These are phyloP conservation scores for Drosophila sproati DNA, from an alignment of 1,140 invertebrate species.

Conservation along the genomic window DNA sequence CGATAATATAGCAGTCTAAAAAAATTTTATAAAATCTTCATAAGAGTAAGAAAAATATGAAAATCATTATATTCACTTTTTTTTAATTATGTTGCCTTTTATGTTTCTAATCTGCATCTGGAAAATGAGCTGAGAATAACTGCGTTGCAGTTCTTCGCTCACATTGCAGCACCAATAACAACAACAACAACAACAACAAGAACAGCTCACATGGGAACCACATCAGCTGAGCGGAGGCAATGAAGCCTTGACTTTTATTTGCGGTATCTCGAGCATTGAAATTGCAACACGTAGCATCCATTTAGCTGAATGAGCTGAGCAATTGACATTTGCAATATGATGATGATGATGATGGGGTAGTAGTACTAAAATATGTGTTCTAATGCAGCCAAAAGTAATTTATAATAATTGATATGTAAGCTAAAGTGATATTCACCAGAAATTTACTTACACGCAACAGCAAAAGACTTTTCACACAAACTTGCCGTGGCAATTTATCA, in stretches of 20 bases:
- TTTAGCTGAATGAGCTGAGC: constrained; percentile 56
- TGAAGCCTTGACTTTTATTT: constrained; percentile 53
- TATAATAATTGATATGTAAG: too few species aligned
- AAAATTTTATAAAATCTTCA: background rate
- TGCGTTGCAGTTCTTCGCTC: background rate
- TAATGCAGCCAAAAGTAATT: background rate
- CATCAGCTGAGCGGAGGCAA: background rate
- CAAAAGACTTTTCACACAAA: constrained; percentile 45
- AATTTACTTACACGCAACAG: constrained; percentile 23
- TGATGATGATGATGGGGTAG: background rate
- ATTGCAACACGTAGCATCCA: constrained; percentile 66
- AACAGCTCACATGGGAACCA: constrained; percentile 43
- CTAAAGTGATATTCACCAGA: constrained; percentile 1
- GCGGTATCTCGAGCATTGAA: constrained; percentile 45
- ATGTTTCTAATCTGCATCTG: constrained; percentile 61
- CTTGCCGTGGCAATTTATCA: constrained; percentile 50
- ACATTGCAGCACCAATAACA: background rate
- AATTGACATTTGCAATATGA: constrained; percentile 57
- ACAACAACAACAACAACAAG: constrained; percentile 6
- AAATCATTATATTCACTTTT: constrained; percentile 50
- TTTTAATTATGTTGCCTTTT: constrained; percentile 56
- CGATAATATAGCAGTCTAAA: too few species aligned
- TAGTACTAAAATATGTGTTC: constrained; percentile 2
- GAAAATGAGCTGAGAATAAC: constrained; percentile 40
- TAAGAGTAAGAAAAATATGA: background rate